These are phyloP conservation scores for Periparus ater DNA, from an alignment of 2,797 vertebrate genomes.

Conservation along the genomic window DNA sequence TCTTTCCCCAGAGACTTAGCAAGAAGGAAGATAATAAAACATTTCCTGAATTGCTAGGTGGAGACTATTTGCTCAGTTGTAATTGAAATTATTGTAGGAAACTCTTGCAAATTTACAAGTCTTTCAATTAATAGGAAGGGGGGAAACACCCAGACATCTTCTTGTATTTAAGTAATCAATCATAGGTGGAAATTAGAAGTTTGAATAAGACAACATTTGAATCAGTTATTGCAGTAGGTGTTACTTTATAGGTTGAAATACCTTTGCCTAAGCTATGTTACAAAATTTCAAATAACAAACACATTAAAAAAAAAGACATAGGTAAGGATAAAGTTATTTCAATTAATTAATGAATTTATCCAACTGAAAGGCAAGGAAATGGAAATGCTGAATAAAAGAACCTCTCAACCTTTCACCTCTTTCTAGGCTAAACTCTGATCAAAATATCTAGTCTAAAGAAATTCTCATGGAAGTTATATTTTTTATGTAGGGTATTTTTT, in stretches of 20 bases:
- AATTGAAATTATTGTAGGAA: not conserved
- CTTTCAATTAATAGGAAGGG: not conserved
- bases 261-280: not conserved
- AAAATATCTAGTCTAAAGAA: not conserved
- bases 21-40: not conserved
- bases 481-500: not conserved
- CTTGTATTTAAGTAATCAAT: not conserved
- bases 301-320: not conserved
- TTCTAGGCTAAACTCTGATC: not conserved
- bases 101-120: not conserved
- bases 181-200: not conserved
- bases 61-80: not conserved
- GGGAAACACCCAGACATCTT: not conserved
- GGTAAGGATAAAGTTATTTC: not conserved
- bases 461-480: not conserved
- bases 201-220: not conserved
- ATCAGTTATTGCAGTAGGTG: not conserved
- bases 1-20: not conserved
- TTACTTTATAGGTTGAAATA: not conserved
- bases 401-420: not conserved
- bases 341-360: not conserved
- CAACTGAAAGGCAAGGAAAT: not conserved
- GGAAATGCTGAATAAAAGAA: not conserved
- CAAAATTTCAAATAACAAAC: not conserved
- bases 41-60: not conserved